Evolutionary conservation across 2,888 invertebrate species (phyloP).

Genomic region (Agrochola lychnidis): DNA sequence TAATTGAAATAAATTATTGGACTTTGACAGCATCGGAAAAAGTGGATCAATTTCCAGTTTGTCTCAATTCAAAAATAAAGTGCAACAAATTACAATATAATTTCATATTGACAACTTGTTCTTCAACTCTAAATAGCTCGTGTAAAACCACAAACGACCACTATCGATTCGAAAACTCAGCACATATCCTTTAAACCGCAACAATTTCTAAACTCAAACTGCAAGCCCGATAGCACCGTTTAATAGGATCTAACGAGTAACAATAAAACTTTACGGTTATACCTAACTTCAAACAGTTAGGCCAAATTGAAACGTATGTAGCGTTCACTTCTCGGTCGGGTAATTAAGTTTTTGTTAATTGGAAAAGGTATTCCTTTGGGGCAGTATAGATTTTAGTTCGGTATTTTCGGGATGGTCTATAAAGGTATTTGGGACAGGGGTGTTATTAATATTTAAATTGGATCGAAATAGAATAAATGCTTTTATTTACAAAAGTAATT

Average conservation of each 20-base stretch:
- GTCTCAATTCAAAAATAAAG: background rate
- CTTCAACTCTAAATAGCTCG: background rate
- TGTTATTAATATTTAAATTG: slow-evolving; percentile 1
- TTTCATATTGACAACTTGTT: too few relatives aligned
- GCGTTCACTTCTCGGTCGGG: slow-evolving; percentile 19
- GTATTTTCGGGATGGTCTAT: slow-evolving; percentile 17
- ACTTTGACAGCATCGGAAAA: background rate
- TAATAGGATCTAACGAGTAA: slow-evolving; percentile 74
- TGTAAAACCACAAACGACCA: slow-evolving; percentile 11
- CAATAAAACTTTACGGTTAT: slow-evolving; percentile 77
- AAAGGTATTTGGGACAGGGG: background rate
- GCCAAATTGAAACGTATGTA: slow-evolving; percentile 65
- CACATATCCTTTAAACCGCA: slow-evolving; percentile 27
- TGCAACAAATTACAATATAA: background rate
- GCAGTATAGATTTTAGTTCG: slow-evolving; percentile 29
- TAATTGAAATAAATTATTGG: too few relatives aligned
- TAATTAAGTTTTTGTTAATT: slow-evolving; percentile 64
- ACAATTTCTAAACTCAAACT: slow-evolving; percentile 55
- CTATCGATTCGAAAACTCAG: slow-evolving; percentile 29
- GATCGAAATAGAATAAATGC: slow-evolving; percentile 5
- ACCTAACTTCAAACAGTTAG: slow-evolving; percentile 66
- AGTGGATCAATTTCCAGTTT: background rate
- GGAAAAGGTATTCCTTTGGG: slow-evolving; percentile 51
- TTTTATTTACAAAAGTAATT: background rate
- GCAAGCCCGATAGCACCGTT: slow-evolving; percentile 61